Percentiles rank a stretch among this genome's conserved stretches.
phyloP scores from a whole-genome alignment of 1,140 invertebrate genomes.

The Pissodes strobi region DNA sequence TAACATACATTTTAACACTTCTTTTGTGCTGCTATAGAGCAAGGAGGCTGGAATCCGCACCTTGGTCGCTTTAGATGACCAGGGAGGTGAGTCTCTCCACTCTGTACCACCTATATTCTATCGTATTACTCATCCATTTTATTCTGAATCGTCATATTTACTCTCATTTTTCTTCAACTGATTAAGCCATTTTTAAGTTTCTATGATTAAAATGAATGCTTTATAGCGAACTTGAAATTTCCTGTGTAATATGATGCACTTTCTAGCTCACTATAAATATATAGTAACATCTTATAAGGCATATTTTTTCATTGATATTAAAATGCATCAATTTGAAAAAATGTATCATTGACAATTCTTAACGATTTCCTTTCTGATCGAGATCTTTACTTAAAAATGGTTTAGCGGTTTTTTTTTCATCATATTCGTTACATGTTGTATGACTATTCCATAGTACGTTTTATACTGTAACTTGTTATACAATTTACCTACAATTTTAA shows the following conservation, averaged over 20 bases:
- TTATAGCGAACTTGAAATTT: no score
- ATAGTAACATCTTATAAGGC: no score
- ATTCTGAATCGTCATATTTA: slow-evolving; percentile 27
- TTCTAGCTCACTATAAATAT: no score
- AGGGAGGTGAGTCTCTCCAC: slow-evolving; percentile 89
- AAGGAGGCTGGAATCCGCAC: slow-evolving; percentile 99
- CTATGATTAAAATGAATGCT: no score
- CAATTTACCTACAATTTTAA: not conserved
- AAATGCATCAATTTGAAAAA: no score
- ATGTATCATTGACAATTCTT: no score
- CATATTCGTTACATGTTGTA: slow-evolving; percentile 12
- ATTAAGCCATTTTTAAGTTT: not conserved
- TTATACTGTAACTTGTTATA: slow-evolving; percentile 4
- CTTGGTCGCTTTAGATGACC: slow-evolving; percentile 98
- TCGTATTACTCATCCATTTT: slow-evolving; percentile 11
- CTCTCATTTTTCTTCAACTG: not conserved
- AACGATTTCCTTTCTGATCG: no score
- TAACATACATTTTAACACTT: slow-evolving; percentile 64
- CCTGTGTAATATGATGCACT: no score
- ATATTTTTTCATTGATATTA: no score
- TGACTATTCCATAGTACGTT: slow-evolving; percentile 5
- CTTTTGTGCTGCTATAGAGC: slow-evolving; percentile 85
- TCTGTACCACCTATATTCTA: slow-evolving; percentile 18
- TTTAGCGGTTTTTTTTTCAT: slow-evolving; percentile 5
- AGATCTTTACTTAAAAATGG: slow-evolving; percentile 9